Evolutionary conservation across 2,113 vertebrate genomes (phyloP).

Genomic region (Mus spicilegus): DNA sequence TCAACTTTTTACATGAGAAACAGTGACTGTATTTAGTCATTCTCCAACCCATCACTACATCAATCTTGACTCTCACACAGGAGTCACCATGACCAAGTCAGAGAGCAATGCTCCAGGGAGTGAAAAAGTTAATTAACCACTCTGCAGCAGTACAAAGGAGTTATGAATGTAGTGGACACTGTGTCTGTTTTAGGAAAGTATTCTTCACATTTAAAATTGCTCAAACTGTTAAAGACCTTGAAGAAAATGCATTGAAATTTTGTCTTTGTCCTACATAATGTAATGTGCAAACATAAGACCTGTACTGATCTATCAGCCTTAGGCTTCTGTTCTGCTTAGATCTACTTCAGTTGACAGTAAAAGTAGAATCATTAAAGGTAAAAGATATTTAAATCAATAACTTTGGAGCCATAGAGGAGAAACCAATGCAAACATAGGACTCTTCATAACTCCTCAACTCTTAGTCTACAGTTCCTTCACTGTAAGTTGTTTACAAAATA

Average conservation of each 20-base stretch:
- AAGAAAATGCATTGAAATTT: slow-evolving; percentile 55
- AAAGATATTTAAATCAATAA: slow-evolving; percentile 2
- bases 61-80: slow-evolving; percentile 20
- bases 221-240: slow-evolving; percentile 48
- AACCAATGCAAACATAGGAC: background rate
- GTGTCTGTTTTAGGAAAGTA: slow-evolving; percentile 54
- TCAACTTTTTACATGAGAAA: slow-evolving; percentile 36
- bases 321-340: slow-evolving; percentile 29
- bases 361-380: background rate
- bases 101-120: background rate
- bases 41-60: background rate
- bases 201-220: slow-evolving; percentile 60
- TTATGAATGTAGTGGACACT: background rate
- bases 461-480: background rate
- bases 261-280: slow-evolving; percentile 60
- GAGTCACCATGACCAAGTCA: slow-evolving; percentile 7
- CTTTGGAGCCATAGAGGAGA: background rate
- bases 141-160: slow-evolving; percentile 4
- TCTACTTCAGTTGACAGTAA: slow-evolving; percentile 38
- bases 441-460: background rate
- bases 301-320: background rate
- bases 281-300: slow-evolving; percentile 55
- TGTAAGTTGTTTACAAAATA: background rate
- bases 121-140: slow-evolving; percentile 36
- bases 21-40: background rate